Conservation (phyloP, 2,888 invertebrate genomes). For the Heliconius cydno region DNA sequence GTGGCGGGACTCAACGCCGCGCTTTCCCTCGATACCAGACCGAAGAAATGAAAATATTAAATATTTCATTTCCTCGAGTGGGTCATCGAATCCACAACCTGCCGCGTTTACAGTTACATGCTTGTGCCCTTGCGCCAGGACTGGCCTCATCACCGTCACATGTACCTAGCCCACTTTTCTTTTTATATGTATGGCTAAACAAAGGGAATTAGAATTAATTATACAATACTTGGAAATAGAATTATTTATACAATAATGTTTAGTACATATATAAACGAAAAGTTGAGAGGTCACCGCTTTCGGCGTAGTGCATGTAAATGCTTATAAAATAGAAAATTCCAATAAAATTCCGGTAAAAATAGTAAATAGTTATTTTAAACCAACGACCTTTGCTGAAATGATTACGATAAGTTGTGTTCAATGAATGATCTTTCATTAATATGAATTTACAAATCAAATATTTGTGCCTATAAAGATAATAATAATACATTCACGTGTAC, state of each 20-base stretch:
- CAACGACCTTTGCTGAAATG: neutral
- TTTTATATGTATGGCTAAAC: neutral
- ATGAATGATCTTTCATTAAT: neutral
- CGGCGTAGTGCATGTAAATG: neutral
- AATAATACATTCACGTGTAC: too few relatives aligned
- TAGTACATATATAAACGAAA: slow-evolving; percentile 6
- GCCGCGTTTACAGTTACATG: too few relatives aligned
- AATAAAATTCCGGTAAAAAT: neutral
- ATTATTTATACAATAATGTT: neutral
- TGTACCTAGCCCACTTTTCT: neutral
- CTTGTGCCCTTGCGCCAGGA: too few relatives aligned
- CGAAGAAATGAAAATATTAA: too few relatives aligned
- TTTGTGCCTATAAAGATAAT: neutral
- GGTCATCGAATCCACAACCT: too few relatives aligned
- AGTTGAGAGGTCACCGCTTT: slow-evolving; percentile 1
- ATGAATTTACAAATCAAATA: neutral
- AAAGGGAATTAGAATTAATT: neutral
- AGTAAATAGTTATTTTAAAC: neutral
- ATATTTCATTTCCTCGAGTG: too few relatives aligned
- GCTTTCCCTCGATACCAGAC: too few relatives aligned
- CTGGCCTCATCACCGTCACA: neutral
- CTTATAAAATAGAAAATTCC: neutral
- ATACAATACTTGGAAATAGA: neutral
- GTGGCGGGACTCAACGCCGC: too few relatives aligned
- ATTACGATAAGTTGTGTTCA: neutral